Base-by-base conservation (phyloP, 2,797 vertebrate species). In the Alouatta caraya region DNA sequence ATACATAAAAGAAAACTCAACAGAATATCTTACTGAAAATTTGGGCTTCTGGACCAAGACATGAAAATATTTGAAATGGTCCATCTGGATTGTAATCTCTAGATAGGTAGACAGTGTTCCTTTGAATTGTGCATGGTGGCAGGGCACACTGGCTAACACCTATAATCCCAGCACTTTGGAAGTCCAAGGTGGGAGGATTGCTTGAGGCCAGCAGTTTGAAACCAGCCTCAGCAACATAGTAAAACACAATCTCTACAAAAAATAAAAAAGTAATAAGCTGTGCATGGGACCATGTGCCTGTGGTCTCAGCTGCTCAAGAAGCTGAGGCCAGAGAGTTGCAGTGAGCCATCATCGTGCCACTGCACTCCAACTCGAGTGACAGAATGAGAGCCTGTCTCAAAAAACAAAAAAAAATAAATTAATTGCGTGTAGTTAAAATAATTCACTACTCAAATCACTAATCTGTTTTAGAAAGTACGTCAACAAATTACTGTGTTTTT, bases 401-500 rank as follows among this genome's bases (percentile, higher is more conserved):
- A 59, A n/a, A 42, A 42, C 42, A 67, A 67, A 55, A 52, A 48
- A 55, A 55, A 22, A 22, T 55, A n/a, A 55, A 22, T 55, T 67
- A 67, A 67, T n/a, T 67, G 64, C 8, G 0, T 67, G 64, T n/a
- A 33, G 52, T 96, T 93, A 94, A 84, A 64, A 75, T 44, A 59
- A 95, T 26, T 70, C 76, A 37, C 80, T 82, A 93, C 75, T 94
- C 96, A 90, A 94, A 84, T 87, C 46, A 81, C 37, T 83, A 81
- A 24, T 55, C 22, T 92, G 17, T 55, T 93, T 80, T 78, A 93
- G 37, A 84, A 84, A 97, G 57, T 28, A 13, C 9, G 96, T 91
- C 70, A 84, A 92, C 91, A 98, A 96, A 98, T 98, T 95, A 82
- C 81, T 95, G 28, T 96, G 39, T 0, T 73, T 97, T 98, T 92